Conservation (phyloP, 2,797 vertebrate genomes). For the Poeciliopsis paucimaculata region DNA sequence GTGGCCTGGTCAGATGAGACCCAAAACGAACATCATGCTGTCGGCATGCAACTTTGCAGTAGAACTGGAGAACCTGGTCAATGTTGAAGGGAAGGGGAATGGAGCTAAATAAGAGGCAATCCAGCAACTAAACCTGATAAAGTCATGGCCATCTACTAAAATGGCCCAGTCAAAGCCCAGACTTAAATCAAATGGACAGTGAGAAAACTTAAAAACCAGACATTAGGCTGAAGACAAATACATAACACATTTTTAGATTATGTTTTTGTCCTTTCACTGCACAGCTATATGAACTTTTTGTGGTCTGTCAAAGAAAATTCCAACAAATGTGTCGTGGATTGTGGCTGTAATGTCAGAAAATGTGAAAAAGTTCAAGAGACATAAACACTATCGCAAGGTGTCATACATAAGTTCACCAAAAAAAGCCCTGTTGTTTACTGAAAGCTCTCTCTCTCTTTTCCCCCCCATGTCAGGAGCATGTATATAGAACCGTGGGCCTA, state of each 20-base stretch:
- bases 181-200: background rate
- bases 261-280: background rate
- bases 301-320: background rate
- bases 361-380: background rate
- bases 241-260: background rate
- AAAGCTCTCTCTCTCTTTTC: background rate
- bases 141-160: background rate
- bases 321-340: background rate
- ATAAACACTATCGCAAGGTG: background rate
- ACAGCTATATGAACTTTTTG: background rate
- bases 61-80: background rate
- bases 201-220: background rate
- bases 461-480: conserved; percentile 7
- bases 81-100: background rate
- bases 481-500: conserved; percentile 53
- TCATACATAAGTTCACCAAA: background rate
- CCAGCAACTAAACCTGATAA: background rate
- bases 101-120: background rate
- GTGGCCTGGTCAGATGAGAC: too few relatives aligned
- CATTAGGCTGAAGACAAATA: background rate
- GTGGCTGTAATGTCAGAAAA: background rate
- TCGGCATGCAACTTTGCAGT: background rate
- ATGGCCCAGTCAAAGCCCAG: background rate
- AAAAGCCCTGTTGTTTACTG: background rate
- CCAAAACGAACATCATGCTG: too few relatives aligned